Evolutionary conservation across 2,888 invertebrate genomes (phyloP), one percentile per base, ranked within the genome.

Genomic region (Tridacna crocea): DNA sequence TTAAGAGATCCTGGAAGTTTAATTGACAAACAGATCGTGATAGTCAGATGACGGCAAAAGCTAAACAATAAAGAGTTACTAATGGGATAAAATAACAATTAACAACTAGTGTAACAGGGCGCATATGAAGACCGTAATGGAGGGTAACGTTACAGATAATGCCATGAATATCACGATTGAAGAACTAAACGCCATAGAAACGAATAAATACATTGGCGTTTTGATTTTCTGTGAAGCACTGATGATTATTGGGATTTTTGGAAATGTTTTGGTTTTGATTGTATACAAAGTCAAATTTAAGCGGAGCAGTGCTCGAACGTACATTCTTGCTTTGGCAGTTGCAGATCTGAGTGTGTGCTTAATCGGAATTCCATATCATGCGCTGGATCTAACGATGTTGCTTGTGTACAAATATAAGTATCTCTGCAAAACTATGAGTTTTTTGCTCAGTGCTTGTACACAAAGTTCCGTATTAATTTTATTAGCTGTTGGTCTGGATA

Each of bases 291-390:
- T 72, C 4, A 87, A 79, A 75, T 84, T 87, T 58, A 87, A 80
- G 60, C 72, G 84, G 10, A 77, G 79, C 11, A 82, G 84, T 65
- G 84, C 87, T 0, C 68, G 87, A 27, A 75, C 78, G 17, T 88
- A 84, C 58, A 88, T 88, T 61, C 55, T 87, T 22, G 79, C 77
- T 51, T 66, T 88, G 22, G 87, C 87, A 0, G 2, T 82, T 8
- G 61, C 85, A 2, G 88, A 88, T 60, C 24, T 88, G 10, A 72
- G 75, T 1, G 82, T 81, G 19, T 87, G 88, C 74, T 19, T 76
- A 10, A 65, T 88, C 0, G 88, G 88, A 19, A 77, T 88, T 60
- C 88, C 88, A 22, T 88, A 87, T 60, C 83, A 85, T 19, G 66
- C 81, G 13, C n/a, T 88, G 17, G 88, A 88, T 46, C 8, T 36